phyloP scores from a whole-genome alignment of 2,888 invertebrate genomes.

The Lordiphosa andalusiaca region DNA sequence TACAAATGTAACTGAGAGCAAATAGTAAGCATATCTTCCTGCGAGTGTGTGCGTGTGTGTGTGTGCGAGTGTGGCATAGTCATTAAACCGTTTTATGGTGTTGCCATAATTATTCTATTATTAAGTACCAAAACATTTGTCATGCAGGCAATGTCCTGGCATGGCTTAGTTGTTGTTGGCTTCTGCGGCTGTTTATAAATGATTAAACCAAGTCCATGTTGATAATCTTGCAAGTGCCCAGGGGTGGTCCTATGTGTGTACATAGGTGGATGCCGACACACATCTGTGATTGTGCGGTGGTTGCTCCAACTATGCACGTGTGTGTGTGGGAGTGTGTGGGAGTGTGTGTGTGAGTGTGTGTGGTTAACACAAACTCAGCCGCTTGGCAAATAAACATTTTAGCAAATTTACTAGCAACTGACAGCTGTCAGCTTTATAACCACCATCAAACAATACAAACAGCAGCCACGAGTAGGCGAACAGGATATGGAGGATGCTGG shows the following conservation, averaged over 20 bases:
- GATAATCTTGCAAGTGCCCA: constrained; percentile 45
- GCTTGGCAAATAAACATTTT: constrained; percentile 73
- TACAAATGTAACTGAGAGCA: constrained; percentile 5
- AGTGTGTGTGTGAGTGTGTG: constrained; percentile 46
- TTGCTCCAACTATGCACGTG: constrained; percentile 48
- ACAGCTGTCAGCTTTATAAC: constrained; percentile 76
- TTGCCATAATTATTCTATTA: constrained; percentile 72
- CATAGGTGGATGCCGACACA: constrained; percentile 40
- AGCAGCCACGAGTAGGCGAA: constrained; percentile 11
- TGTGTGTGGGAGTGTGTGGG: constrained; percentile 50
- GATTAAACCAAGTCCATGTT: constrained; percentile 61
- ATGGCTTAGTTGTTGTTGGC: constrained; percentile 19
- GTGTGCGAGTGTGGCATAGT: constrained; percentile 55
- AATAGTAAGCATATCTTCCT: constrained; percentile 1
- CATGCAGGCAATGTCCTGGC: constrained; percentile 52
- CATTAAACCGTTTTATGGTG: constrained; percentile 69
- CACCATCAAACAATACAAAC: constrained; percentile 68
- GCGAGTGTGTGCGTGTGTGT: constrained; percentile 16
- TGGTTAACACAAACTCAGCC: constrained; percentile 72
- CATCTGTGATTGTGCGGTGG: constrained; percentile 50
- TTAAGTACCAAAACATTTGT: constrained; percentile 72
- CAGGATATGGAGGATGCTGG: constrained; percentile 20
- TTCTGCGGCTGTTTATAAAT: constrained; percentile 66
- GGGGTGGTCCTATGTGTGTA: constrained; percentile 27
- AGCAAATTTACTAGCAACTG: constrained; percentile 75